Evolutionary conservation across 2,113 vertebrate species (phyloP), one percentile per base, ranked within the genome.

Genomic region (Protomyctophum bolini): DNA sequence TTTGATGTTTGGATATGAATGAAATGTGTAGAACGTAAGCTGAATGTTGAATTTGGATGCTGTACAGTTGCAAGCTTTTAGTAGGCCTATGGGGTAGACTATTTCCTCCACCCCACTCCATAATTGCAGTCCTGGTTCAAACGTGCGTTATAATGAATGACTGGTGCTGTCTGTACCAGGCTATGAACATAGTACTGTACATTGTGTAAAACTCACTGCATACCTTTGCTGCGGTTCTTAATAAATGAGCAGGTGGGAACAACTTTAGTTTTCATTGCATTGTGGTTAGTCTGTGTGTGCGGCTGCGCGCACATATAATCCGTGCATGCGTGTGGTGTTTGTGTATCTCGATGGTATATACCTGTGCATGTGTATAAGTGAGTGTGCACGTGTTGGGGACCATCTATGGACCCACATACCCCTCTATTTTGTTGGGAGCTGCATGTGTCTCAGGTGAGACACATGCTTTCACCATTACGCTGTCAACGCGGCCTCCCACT

Each of bases 181-280:
- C 6, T 15, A n/a, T 58, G 14, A 52, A 52, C 12, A 52, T 41
- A 41, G 7, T 52, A 41, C 33, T 41, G 33, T 41, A 41, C 33
- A 41, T 41, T 41, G 33, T 41, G 33, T 41, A 41, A 9, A 52
- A 7, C 50, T 12, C 50, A 10, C 50, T 52, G 50, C 12, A 12
- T 12, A 52, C 8, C 50, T 28, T 58, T 3, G 21, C 46, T 47
- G 15, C 12, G 51, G 70, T 82, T 55, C 57, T 21, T 49, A 88
- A 83, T 89, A 91, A 90, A 91, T 41, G 49, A 78, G 70, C 14
- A 68, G 70, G 57, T 82, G 72, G 75, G 74, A 76, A 73, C 21
- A 49, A 68, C 49, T 71, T 41, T 74, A 29, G 54, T 51, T 76
- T 76, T 70, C 11, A 12, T 0, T 6, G 10, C n/a, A 6, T 21